These are phyloP conservation scores for Hippotragus niger DNA, from an alignment of 2,113 vertebrate species.

Conservation along the genomic window DNA sequence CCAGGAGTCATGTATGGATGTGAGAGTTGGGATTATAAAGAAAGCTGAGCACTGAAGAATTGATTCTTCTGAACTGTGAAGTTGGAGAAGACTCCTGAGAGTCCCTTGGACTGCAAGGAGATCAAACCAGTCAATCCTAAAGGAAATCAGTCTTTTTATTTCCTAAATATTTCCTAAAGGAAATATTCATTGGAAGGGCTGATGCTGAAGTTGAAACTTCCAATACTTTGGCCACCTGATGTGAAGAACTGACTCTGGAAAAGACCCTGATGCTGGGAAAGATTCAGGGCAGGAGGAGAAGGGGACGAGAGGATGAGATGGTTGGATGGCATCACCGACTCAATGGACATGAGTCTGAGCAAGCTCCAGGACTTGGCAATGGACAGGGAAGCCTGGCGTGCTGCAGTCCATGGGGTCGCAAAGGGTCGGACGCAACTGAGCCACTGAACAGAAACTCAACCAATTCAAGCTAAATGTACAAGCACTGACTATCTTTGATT, in stretches of 20 bases:
- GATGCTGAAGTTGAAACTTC: neutral
- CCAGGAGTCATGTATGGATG: neutral
- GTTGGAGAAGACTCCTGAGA: neutral
- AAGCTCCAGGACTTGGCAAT: neutral
- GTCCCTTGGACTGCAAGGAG: neutral
- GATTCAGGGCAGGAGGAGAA: neutral
- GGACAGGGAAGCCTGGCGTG: neutral
- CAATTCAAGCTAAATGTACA: neutral
- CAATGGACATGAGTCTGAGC: neutral
- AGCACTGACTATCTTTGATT: neutral
- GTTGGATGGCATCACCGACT: neutral
- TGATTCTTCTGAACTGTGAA: neutral
- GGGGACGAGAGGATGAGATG: neutral
- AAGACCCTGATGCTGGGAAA: neutral
- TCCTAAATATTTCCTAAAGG: neutral
- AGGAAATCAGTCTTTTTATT: neutral
- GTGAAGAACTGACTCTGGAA: neutral
- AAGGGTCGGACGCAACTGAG: neutral
- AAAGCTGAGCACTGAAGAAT: neutral
- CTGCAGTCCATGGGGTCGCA: neutral
- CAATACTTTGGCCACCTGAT: neutral
- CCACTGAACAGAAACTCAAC: neutral
- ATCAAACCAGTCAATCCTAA: neutral
- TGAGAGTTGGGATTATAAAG: neutral
- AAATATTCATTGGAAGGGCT: neutral